Percentiles rank a stretch among this genome's conserved stretches.
Evolutionary conservation across 2,797 vertebrate species (phyloP).

Genomic region (Remorina albescens): DNA sequence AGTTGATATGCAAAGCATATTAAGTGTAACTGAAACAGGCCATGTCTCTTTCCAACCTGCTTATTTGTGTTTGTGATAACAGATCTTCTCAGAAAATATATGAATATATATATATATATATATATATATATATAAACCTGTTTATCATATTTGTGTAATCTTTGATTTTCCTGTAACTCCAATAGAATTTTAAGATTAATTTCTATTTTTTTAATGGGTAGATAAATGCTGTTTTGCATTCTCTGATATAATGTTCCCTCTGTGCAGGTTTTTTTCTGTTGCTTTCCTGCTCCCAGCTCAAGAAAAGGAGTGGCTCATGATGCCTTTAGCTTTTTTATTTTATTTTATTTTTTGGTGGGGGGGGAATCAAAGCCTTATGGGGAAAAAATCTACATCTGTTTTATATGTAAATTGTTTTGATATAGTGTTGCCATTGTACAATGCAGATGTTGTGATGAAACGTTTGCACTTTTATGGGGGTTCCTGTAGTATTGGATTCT

Average conservation of each 20-base stretch:
- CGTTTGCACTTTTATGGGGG: slow-evolving; percentile 72
- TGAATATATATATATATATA: slow-evolving; percentile 44
- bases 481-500: slow-evolving; percentile 78
- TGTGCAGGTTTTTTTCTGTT: slow-evolving; percentile 57
- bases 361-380: slow-evolving; percentile 47
- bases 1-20: slow-evolving; percentile 35
- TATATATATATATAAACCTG: slow-evolving; percentile 39
- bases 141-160: slow-evolving; percentile 52
- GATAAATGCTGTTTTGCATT: slow-evolving; percentile 48
- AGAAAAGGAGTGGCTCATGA: slow-evolving; percentile 16
- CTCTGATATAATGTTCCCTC: slow-evolving; percentile 50
- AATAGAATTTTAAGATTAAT: slow-evolving; percentile 66
- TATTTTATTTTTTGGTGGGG: slow-evolving; percentile 46
- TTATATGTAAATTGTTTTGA: slow-evolving; percentile 77
- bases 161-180: slow-evolving; percentile 58
- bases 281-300: slow-evolving; percentile 43
- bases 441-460: slow-evolving; percentile 76
- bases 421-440: slow-evolving; percentile 77
- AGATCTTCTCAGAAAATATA: slow-evolving; percentile 47
- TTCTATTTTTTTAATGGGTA: slow-evolving; percentile 78
- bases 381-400: too few species aligned
- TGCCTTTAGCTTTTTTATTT: slow-evolving; percentile 42
- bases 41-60: slow-evolving; percentile 48
- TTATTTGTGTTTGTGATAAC: slow-evolving; percentile 55
- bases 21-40: slow-evolving; percentile 28